These are phyloP conservation scores for Thoracochromis brauschi DNA, from an alignment of 2,113 vertebrate species.

Conservation along the genomic window DNA sequence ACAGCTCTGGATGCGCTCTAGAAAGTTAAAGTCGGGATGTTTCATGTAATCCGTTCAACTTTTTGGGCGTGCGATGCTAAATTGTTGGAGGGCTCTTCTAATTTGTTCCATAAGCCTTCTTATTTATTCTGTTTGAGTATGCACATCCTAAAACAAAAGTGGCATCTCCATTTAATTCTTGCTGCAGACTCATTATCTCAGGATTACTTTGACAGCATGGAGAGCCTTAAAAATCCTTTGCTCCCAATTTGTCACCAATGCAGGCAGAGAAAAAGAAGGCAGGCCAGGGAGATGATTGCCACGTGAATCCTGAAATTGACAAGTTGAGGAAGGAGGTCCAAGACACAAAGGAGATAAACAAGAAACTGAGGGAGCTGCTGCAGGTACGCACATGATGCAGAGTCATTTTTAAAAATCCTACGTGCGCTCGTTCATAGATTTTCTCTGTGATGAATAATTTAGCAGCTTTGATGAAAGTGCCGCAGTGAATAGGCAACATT, in stretches of 20 bases:
- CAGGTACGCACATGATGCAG: constrained; percentile 65
- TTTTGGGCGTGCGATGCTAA: neutral
- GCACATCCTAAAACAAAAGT: neutral
- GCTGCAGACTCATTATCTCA: constrained; percentile 1
- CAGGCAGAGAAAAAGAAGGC: constrained; percentile 67
- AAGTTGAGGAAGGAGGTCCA: constrained; percentile 78
- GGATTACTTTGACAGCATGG: neutral
- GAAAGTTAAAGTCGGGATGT: neutral
- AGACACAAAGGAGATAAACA: constrained; percentile 77
- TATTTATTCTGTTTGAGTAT: neutral
- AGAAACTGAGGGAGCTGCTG: constrained; percentile 75
- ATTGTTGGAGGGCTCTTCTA: neutral
- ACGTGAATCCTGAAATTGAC: constrained; percentile 75
- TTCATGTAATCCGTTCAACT: neutral
- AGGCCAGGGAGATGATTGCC: constrained; percentile 60
- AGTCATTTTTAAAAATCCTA: neutral
- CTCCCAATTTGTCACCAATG: neutral
- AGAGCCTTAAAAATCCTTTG: neutral
- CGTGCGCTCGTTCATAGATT: neutral
- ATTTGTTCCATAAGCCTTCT: neutral
- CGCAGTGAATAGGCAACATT: neutral
- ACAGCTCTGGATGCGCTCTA: neutral
- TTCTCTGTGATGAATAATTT: constrained; percentile 53
- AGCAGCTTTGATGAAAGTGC: constrained; percentile 10
- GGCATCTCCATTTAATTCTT: neutral